Percentiles rank a stretch among this genome's conserved stretches.
Conservation (phyloP, 2,888 invertebrate species). For the Sphinx pinastri region DNA sequence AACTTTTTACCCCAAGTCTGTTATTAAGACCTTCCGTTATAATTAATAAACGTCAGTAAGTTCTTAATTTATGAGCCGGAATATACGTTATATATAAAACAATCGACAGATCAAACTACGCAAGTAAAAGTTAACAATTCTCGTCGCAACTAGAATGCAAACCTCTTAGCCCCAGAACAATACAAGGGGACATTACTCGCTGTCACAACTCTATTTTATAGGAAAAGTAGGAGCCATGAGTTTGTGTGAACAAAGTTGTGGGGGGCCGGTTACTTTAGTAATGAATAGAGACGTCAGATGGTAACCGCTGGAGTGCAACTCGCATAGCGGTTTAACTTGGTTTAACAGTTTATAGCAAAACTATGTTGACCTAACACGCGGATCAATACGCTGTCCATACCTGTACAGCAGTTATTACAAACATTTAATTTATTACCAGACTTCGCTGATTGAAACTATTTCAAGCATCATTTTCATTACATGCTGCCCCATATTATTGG, state of each 20-base stretch:
- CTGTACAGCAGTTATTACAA: neutral
- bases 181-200: conserved; percentile 82
- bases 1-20: conserved; percentile 60
- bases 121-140: conserved; percentile 77
- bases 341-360: conserved; percentile 55
- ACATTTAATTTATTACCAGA: conserved; percentile 7
- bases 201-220: conserved; percentile 82
- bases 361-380: conserved; percentile 58
- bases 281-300: conserved; percentile 79
- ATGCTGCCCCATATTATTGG: neutral
- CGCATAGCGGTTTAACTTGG: conserved; percentile 69
- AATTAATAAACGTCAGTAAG: conserved; percentile 68
- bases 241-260: conserved; percentile 77
- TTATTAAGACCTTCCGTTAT: conserved; percentile 63
- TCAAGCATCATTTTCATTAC: neutral
- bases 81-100: conserved; percentile 52
- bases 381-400: neutral
- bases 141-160: conserved; percentile 75
- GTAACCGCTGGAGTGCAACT: conserved; percentile 73
- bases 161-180: conserved; percentile 83
- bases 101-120: conserved; percentile 62
- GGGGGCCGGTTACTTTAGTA: conserved; percentile 73
- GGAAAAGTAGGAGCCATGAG: conserved; percentile 75
- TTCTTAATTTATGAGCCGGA: conserved; percentile 39
- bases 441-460: neutral